Evolutionary conservation across 2,113 vertebrate genomes (phyloP).

Genomic region (Chaetodon trifascialis): DNA sequence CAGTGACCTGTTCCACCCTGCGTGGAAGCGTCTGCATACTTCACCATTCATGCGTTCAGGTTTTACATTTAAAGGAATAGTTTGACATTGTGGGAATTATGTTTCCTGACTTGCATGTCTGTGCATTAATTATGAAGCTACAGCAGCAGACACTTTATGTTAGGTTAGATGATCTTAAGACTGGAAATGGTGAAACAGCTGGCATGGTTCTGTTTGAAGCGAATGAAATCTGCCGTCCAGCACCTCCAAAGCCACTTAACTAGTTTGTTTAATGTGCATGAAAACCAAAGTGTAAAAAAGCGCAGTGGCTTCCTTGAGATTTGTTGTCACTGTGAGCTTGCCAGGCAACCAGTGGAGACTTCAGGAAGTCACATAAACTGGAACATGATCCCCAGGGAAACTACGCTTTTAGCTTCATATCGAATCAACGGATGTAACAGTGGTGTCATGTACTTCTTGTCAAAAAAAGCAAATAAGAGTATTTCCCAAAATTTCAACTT

Average conservation of each 20-base stretch:
- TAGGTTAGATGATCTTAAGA: not conserved
- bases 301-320: no score
- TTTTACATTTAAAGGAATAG: not conserved
- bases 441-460: not conserved
- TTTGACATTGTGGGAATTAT: not conserved
- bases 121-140: not conserved
- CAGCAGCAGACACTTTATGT: not conserved
- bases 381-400: no score
- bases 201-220: no score
- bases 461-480: not conserved
- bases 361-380: no score
- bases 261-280: not conserved
- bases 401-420: no score
- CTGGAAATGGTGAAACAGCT: not conserved
- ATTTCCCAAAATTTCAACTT: not conserved
- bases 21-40: not conserved
- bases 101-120: not conserved
- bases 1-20: not conserved
- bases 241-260: not conserved
- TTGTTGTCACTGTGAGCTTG: no score
- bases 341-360: no score
- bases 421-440: not conserved
- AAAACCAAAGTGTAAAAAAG: not conserved
- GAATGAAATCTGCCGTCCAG: not conserved
- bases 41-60: not conserved